phyloP scores from a whole-genome alignment of 2,113 vertebrate species.

The Plotosus lineatus region DNA sequence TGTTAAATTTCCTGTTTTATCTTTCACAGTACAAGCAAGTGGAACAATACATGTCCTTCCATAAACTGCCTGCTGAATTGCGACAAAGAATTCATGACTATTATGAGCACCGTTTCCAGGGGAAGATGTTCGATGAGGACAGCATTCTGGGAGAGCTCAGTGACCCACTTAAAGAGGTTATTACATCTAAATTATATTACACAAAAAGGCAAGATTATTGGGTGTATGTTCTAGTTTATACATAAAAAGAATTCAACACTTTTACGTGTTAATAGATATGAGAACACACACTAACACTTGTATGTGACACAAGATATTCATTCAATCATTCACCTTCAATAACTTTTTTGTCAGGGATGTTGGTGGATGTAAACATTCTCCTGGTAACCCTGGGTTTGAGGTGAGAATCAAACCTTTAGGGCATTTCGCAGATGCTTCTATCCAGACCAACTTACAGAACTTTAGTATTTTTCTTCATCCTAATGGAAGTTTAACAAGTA shows the following conservation, averaged over 20 bases:
- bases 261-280: not conserved
- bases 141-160: slow-evolving; percentile 95
- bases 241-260: not conserved
- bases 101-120: slow-evolving; percentile 96
- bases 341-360: not conserved
- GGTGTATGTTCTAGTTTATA: not conserved
- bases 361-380: not conserved
- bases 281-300: not conserved
- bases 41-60: slow-evolving; percentile 99
- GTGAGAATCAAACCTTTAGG: not conserved
- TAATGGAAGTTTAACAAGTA: no score
- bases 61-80: slow-evolving; percentile 93
- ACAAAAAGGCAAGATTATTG: not conserved
- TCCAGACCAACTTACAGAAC: not conserved
- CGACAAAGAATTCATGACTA: slow-evolving; percentile 98
- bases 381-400: not conserved
- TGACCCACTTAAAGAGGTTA: slow-evolving; percentile 96
- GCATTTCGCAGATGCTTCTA: not conserved
- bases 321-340: not conserved
- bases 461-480: no score
- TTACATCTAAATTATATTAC: not conserved
- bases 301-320: not conserved
- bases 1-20: slow-evolving; percentile 48
- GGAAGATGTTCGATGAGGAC: slow-evolving; percentile 97
- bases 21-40: slow-evolving; percentile 92